phyloP scores from a whole-genome alignment of 2,888 invertebrate genomes.

The Lasioglossum zephyrum region DNA sequence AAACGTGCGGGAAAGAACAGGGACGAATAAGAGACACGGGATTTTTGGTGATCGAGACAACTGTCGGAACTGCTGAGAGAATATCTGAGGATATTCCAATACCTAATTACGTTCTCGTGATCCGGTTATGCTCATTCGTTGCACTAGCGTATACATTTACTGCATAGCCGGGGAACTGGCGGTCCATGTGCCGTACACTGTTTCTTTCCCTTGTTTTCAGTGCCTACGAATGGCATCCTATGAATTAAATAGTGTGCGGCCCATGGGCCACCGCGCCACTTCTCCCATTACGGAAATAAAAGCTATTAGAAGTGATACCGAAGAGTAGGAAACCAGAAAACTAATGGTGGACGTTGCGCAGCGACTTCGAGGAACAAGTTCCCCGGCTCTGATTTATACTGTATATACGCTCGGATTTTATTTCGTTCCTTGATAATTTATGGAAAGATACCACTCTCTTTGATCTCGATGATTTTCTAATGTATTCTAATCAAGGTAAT shows the following conservation, averaged over 20 bases:
- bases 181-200: too few relatives aligned
- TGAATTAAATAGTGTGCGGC: too few relatives aligned
- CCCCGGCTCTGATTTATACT: background rate
- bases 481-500: background rate
- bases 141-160: background rate
- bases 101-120: constrained; percentile 5
- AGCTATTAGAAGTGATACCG: too few relatives aligned
- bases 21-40: background rate
- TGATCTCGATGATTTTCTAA: background rate
- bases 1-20: background rate
- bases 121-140: background rate
- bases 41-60: background rate
- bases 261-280: too few relatives aligned
- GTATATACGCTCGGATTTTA: background rate
- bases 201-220: too few relatives aligned
- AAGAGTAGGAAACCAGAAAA: too few relatives aligned
- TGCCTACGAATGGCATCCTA: too few relatives aligned
- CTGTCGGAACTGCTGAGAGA: background rate
- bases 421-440: background rate
- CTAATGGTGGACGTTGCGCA: too few relatives aligned
- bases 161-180: background rate
- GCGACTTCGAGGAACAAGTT: too few relatives aligned
- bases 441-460: background rate
- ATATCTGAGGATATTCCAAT: background rate
- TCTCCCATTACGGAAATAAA: too few relatives aligned